Percentiles rank a stretch among this genome's conserved stretches.
Evolutionary conservation across 2,888 invertebrate genomes (phyloP).

Genomic region (Toxonevra muliebris): DNA sequence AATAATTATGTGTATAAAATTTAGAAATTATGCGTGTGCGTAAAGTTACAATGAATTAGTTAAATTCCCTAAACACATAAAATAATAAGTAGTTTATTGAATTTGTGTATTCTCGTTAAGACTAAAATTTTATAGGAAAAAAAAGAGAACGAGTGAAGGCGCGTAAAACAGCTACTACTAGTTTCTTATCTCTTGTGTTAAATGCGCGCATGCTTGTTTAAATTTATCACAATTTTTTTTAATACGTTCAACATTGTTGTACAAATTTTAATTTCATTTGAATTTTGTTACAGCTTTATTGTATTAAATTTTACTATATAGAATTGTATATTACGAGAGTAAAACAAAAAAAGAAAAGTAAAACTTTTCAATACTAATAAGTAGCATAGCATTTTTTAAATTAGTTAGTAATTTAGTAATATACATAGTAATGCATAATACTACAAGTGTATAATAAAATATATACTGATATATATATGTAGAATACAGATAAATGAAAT

Average conservation of each 20-base stretch:
- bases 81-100: too few relatives aligned
- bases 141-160: background rate
- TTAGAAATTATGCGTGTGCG: too few relatives aligned
- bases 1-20: too few relatives aligned
- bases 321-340: background rate
- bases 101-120: background rate
- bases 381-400: background rate
- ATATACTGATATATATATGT: too few relatives aligned
- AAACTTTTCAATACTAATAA: background rate
- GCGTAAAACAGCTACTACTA: background rate
- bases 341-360: too few relatives aligned
- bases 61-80: too few relatives aligned
- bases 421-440: too few relatives aligned
- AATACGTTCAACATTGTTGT: conserved; percentile 19
- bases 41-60: too few relatives aligned
- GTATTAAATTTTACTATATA: background rate
- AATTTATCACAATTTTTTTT: conserved; percentile 18
- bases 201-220: background rate
- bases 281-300: background rate
- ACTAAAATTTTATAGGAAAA: background rate
- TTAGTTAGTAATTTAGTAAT: too few relatives aligned
- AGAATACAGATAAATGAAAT: too few relatives aligned
- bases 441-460: too few relatives aligned
- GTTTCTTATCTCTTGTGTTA: background rate
- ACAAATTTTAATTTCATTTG: conserved; percentile 13